phyloP scores from a whole-genome alignment of 2,797 vertebrate species.

The Anabacerthia variegaticeps region DNA sequence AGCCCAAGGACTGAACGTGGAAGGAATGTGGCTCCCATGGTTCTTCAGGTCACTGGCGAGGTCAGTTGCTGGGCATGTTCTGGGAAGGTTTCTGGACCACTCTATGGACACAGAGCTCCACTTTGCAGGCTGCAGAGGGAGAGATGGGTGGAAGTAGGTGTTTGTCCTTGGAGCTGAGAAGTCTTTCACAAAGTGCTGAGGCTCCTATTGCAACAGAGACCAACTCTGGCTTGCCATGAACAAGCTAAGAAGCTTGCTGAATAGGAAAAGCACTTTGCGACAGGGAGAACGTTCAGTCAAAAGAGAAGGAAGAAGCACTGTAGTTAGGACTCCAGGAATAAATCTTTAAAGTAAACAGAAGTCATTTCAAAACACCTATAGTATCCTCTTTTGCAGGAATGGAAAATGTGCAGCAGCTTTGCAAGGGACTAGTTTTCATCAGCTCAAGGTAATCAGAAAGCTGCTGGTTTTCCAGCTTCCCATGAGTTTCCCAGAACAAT shows the following conservation, averaged over 20 bases:
- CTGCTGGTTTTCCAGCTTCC: not conserved
- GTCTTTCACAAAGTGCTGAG: not conserved
- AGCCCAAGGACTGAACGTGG: not conserved
- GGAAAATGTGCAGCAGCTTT: not conserved
- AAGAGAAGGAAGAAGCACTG: not conserved
- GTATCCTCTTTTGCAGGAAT: not conserved
- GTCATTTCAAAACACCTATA: not conserved
- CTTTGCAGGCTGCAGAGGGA: not conserved
- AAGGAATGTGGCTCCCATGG: not conserved
- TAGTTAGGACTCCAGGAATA: not conserved
- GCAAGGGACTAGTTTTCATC: constrained; percentile 1
- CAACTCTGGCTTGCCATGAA: not conserved
- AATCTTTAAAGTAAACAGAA: constrained; percentile 1
- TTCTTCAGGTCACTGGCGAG: not conserved
- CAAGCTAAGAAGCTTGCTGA: not conserved
- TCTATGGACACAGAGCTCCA: not conserved
- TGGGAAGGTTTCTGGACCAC: not conserved
- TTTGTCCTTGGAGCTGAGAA: not conserved
- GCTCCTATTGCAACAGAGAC: not conserved
- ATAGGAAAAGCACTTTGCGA: not conserved
- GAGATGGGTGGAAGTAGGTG: not conserved
- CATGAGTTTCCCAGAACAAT: not conserved
- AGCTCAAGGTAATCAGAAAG: not conserved
- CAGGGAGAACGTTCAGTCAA: not conserved
- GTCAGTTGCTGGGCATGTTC: not conserved